Conservation (phyloP, 2,888 invertebrate species). For the Elaeidobius kamerunicus region DNA sequence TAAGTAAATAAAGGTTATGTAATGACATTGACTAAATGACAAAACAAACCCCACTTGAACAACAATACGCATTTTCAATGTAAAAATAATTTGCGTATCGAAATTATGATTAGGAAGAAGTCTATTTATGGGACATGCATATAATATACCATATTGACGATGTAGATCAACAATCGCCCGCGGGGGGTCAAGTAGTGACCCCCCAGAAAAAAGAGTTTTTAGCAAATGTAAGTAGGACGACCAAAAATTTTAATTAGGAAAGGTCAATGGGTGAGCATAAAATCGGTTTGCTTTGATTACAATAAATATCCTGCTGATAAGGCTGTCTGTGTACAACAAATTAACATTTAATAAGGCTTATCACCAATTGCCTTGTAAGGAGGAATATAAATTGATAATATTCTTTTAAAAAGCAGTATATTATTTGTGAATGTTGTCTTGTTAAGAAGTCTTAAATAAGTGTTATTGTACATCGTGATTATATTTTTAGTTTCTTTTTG, state of each 20-base stretch:
- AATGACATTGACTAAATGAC: no score
- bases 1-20: no score
- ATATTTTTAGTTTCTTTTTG: no score
- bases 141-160: constrained; percentile 20
- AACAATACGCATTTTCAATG: no score
- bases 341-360: constrained; percentile 16
- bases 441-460: constrained; percentile 2
- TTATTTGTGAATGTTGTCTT: constrained; percentile 2
- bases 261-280: constrained; percentile 19
- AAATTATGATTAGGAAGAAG: background rate
- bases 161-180: constrained; percentile 17
- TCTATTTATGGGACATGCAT: constrained; percentile 10
- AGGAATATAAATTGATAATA: constrained; percentile 23
- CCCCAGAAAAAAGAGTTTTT: constrained; percentile 30
- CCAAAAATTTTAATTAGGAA: constrained; percentile 16
- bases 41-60: no score
- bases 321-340: constrained; percentile 17
- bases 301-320: constrained; percentile 23
- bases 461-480: no score
- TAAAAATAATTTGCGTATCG: no score
- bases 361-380: constrained; percentile 24
- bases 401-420: constrained; percentile 12
- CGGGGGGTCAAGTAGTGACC: constrained; percentile 30
- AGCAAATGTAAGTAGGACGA: constrained; percentile 33
- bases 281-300: constrained; percentile 21